A percentile compares a stretch with the other conserved stretches of the same genome.
These are phyloP conservation scores for Sinotaia quadrata DNA, from an alignment of 2,888 invertebrate genomes.

Conservation along the genomic window DNA sequence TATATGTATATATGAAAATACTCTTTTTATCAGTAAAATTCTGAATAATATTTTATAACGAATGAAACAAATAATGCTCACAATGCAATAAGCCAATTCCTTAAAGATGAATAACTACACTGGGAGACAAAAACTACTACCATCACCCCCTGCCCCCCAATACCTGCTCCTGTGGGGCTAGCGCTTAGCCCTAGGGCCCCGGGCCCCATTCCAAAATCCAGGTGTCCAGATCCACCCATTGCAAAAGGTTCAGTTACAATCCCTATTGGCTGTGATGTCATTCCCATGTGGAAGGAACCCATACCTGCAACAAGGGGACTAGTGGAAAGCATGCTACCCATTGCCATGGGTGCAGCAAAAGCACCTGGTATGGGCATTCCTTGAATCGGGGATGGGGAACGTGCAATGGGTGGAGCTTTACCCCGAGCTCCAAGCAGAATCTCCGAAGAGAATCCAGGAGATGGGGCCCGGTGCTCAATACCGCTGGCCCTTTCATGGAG, in stretches of 20 bases:
- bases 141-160: neutral
- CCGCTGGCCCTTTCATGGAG: conserved; percentile 31
- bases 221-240: conserved; percentile 9
- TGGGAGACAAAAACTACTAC: neutral
- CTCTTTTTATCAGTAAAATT: too few relatives aligned
- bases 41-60: too few relatives aligned
- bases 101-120: neutral
- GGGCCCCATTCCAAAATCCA: conserved; percentile 14
- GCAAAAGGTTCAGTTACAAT: conserved; percentile 5
- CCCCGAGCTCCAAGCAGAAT: conserved; percentile 32
- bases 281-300: conserved; percentile 2
- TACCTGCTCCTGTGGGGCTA: conserved; percentile 32
- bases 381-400: neutral
- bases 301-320: conserved; percentile 9
- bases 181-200: conserved; percentile 24
- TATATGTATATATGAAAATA: too few relatives aligned
- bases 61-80: too few relatives aligned
- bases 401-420: conserved; percentile 14
- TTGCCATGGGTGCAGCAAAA: conserved; percentile 7
- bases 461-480: conserved; percentile 16
- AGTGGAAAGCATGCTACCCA: neutral
- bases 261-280: conserved; percentile 1
- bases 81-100: too few relatives aligned
- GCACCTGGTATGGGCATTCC: neutral
- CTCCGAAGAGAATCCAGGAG: conserved; percentile 28